These are phyloP conservation scores for Stratiomys singularior DNA, from an alignment of 2,888 invertebrate species.

Conservation along the genomic window DNA sequence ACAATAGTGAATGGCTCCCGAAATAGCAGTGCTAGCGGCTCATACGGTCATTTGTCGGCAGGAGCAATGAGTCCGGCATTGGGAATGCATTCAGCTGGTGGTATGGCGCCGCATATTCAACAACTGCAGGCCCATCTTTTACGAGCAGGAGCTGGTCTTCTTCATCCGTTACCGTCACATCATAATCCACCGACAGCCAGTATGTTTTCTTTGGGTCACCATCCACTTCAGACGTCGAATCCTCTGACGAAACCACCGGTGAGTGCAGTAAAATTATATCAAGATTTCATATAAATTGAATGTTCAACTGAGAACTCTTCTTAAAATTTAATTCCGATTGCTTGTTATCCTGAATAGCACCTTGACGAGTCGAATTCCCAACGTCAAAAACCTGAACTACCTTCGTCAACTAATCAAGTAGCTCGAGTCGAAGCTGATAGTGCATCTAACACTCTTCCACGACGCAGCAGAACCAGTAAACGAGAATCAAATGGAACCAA, in stretches of 20 bases:
- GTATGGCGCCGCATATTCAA: constrained; percentile 74
- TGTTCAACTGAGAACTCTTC: neutral
- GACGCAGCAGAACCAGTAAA: constrained; percentile 10
- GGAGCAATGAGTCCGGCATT: constrained; percentile 88
- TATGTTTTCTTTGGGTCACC: constrained; percentile 62
- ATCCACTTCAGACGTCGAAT: constrained; percentile 54
- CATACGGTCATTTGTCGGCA: constrained; percentile 96
- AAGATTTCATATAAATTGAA: neutral
- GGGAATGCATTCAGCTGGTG: constrained; percentile 65
- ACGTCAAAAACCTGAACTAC: constrained; percentile 58
- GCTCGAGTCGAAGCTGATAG: constrained; percentile 65
- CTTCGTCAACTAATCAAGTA: constrained; percentile 59
- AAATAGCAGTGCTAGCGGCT: constrained; percentile 90
- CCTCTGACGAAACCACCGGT: constrained; percentile 47
- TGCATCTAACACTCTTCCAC: constrained; percentile 59
- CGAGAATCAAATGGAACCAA: neutral
- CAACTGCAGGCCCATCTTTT: constrained; percentile 84
- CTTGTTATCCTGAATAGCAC: neutral
- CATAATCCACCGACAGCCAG: constrained; percentile 58
- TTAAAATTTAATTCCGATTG: neutral
- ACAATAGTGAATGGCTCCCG: constrained; percentile 84
- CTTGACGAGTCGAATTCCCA: constrained; percentile 7
- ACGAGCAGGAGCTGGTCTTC: constrained; percentile 67
- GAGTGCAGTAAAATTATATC: neutral
- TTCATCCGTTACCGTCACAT: constrained; percentile 62